Percentiles rank a stretch among this genome's conserved stretches.
Evolutionary conservation across 2,113 vertebrate species (phyloP).

Genomic region (Psittacus erithacus): DNA sequence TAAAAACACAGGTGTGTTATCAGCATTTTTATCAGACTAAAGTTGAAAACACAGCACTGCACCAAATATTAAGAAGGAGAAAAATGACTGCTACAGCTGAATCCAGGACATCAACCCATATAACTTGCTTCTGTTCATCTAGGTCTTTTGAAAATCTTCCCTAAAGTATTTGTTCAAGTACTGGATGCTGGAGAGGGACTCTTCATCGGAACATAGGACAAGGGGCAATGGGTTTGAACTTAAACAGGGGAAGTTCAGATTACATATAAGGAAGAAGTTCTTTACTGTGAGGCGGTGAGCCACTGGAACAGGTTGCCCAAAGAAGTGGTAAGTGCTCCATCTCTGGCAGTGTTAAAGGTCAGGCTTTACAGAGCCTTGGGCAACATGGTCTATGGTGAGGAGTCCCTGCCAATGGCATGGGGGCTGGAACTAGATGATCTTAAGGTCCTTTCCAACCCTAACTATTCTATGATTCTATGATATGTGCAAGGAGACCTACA

Average conservation of each 20-base stretch:
- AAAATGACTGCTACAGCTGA: not conserved
- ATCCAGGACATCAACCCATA: not conserved
- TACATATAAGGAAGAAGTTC: not conserved
- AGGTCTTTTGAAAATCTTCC: not conserved
- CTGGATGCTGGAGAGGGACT: not conserved
- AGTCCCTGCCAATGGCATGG: not conserved
- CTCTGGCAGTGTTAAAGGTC: not conserved
- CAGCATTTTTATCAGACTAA: too few relatives aligned
- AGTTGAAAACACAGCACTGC: too few relatives aligned
- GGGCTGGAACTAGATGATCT: not conserved
- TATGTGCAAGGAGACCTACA: not conserved
- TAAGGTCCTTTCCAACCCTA: not conserved
- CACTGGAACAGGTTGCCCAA: not conserved
- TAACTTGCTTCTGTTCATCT: not conserved
- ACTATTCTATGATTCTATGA: not conserved
- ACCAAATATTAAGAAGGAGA: too few relatives aligned
- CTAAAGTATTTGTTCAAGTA: not conserved
- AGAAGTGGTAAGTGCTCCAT: not conserved
- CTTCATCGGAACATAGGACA: not conserved
- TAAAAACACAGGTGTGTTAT: not conserved
- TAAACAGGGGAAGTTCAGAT: not conserved
- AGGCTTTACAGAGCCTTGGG: not conserved
- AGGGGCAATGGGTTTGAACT: not conserved
- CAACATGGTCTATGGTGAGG: not conserved
- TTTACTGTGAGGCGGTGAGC: not conserved